Evolutionary conservation across 2,797 vertebrate genomes (phyloP).

Genomic region (Alfaro cultratus): DNA sequence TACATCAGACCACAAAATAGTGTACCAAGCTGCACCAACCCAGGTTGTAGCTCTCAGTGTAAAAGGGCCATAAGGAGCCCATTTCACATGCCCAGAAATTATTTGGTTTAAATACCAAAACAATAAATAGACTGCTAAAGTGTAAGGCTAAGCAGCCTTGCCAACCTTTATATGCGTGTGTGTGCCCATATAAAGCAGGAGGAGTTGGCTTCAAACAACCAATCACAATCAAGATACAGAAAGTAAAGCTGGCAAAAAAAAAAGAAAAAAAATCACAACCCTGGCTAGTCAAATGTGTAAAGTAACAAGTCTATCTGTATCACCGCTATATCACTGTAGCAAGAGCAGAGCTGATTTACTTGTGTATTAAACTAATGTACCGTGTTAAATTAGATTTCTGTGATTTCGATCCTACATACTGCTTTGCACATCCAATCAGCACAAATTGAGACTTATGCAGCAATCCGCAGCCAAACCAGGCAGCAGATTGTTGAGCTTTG

Average conservation of each 20-base stretch:
- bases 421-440: conserved; percentile 24
- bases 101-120: conserved; percentile 1
- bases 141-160: background rate
- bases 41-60: background rate
- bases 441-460: conserved; percentile 63
- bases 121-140: background rate
- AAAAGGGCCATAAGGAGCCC: background rate
- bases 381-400: conserved; percentile 1
- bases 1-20: background rate
- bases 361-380: conserved; percentile 5
- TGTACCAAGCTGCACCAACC: background rate
- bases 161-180: background rate
- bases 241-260: background rate
- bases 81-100: background rate
- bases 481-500: conserved; percentile 75
- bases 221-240: conserved; percentile 1
- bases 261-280: background rate
- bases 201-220: background rate
- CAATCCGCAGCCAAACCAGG: conserved; percentile 50
- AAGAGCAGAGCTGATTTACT: conserved; percentile 4
- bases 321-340: background rate
- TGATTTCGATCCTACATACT: background rate
- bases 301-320: background rate
- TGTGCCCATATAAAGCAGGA: background rate
- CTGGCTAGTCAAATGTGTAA: background rate